These are phyloP conservation scores for Chelonus formosanus DNA, from an alignment of 2,888 invertebrate species.

Conservation along the genomic window DNA sequence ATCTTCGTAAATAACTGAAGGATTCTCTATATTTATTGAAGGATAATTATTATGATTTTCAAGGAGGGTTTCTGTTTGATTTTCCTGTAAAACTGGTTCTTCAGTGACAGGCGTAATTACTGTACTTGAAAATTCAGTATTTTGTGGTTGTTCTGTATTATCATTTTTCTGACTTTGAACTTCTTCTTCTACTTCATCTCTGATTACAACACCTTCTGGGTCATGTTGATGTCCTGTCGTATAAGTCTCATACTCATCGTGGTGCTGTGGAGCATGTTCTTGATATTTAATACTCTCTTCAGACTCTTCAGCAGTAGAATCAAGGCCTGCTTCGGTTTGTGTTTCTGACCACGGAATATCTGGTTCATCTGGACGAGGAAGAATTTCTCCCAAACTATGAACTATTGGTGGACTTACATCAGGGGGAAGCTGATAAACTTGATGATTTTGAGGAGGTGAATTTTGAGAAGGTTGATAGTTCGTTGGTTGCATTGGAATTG, in stretches of 20 bases:
- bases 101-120: background rate
- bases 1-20: conserved; percentile 14
- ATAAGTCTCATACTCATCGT: conserved; percentile 18
- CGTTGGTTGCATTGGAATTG: conserved; percentile 21
- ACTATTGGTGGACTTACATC: conserved; percentile 40
- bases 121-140: background rate
- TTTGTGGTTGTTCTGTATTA: conserved; percentile 8
- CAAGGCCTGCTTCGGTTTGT: conserved; percentile 40
- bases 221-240: background rate
- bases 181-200: too few relatives aligned
- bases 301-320: conserved; percentile 38
- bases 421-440: conserved; percentile 37
- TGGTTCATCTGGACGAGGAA: conserved; percentile 38
- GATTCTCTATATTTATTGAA: background rate
- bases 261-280: conserved; percentile 29
- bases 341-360: conserved; percentile 41
- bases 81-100: background rate
- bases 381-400: conserved; percentile 44
- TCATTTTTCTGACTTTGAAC: conserved; percentile 3
- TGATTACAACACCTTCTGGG: too few relatives aligned
- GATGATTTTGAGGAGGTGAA: conserved; percentile 16
- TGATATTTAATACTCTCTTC: conserved; percentile 41
- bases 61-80: background rate
- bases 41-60: conserved; percentile 5
- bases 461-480: conserved; percentile 45